Evolutionary conservation across 1,140 invertebrate genomes (phyloP).

Genomic region (Pseudomyrmex pallidus): DNA sequence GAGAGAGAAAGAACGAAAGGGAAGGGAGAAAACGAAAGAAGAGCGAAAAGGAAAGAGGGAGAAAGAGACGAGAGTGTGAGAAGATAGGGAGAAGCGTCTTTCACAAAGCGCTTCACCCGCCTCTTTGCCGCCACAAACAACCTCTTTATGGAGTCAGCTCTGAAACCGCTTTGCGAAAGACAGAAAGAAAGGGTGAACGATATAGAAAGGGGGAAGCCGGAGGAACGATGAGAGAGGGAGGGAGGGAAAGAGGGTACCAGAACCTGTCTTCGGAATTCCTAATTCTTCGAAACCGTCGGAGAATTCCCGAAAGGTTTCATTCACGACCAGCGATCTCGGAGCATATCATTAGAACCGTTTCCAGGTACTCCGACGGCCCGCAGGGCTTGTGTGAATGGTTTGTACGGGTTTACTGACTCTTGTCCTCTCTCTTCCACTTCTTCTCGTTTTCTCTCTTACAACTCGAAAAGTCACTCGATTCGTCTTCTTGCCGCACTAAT

Average conservation of each 20-base stretch:
- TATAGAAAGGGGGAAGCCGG: slow-evolving; percentile 33
- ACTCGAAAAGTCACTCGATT: slow-evolving; percentile 8
- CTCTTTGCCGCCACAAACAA: slow-evolving; percentile 68
- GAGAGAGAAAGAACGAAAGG: slow-evolving; percentile 30
- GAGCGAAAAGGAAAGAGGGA: slow-evolving; percentile 39
- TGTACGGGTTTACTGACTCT: slow-evolving; percentile 66
- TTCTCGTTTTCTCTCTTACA: slow-evolving; percentile 23
- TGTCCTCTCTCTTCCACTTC: slow-evolving; percentile 39
- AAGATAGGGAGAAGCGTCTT: slow-evolving; percentile 61
- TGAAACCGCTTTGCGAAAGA: slow-evolving; percentile 58
- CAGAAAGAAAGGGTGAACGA: slow-evolving; percentile 39
- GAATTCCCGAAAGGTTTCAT: slow-evolving; percentile 85
- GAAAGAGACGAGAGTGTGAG: slow-evolving; percentile 5
- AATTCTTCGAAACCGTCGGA: slow-evolving; percentile 85
- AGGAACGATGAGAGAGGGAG: not conserved
- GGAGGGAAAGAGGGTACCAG: not conserved
- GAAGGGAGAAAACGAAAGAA: slow-evolving; percentile 42
- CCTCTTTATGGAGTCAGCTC: slow-evolving; percentile 72
- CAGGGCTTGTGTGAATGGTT: slow-evolving; percentile 80
- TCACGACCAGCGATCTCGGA: slow-evolving; percentile 77
- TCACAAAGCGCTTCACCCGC: slow-evolving; percentile 71
- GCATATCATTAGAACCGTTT: slow-evolving; percentile 85
- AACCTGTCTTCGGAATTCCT: slow-evolving; percentile 83
- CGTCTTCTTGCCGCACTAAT: not conserved
- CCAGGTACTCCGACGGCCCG: slow-evolving; percentile 78